A percentile compares a stretch with the other conserved stretches of the same genome.
Conservation (phyloP, 2,113 vertebrate genomes). For the Myotis yumanensis region DNA sequence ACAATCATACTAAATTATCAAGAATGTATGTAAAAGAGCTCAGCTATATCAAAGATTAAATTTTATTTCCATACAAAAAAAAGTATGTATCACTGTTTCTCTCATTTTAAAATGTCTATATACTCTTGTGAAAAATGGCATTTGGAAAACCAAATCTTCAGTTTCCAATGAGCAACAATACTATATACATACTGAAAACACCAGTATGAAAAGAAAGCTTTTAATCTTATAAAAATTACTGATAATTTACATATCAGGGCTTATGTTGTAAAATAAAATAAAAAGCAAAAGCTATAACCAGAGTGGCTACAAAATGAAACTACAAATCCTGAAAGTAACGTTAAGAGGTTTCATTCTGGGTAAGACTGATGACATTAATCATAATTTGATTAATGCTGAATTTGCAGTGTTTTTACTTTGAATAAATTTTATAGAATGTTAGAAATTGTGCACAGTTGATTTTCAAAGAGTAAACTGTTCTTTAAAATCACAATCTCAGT, state of each 20-base stretch:
- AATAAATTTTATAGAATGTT: conserved; percentile 39
- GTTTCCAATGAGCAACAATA: neutral
- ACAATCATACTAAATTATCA: neutral
- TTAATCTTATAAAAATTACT: conserved; percentile 40
- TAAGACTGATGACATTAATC: conserved; percentile 67
- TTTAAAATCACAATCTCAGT: conserved; percentile 34
- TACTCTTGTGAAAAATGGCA: neutral
- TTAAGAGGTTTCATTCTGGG: conserved; percentile 52
- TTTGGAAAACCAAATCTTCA: neutral
- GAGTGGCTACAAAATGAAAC: conserved; percentile 51
- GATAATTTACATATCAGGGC: conserved; percentile 30
- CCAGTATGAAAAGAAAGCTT: neutral
- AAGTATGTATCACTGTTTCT: neutral
- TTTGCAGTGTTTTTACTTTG: conserved; percentile 24
- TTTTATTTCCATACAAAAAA: neutral
- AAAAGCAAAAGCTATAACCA: conserved; percentile 48
- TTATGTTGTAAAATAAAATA: conserved; percentile 46
- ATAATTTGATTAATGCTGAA: conserved; percentile 60
- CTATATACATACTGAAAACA: neutral
- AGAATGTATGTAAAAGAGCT: conserved; percentile 13
- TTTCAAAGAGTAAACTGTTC: conserved; percentile 23
- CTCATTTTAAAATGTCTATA: neutral
- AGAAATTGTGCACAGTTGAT: neutral
- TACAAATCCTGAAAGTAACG: conserved; percentile 42
- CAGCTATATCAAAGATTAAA: neutral